phyloP scores from a whole-genome alignment of 2,797 vertebrate genomes.

The Dendrocincla tyrannina region DNA sequence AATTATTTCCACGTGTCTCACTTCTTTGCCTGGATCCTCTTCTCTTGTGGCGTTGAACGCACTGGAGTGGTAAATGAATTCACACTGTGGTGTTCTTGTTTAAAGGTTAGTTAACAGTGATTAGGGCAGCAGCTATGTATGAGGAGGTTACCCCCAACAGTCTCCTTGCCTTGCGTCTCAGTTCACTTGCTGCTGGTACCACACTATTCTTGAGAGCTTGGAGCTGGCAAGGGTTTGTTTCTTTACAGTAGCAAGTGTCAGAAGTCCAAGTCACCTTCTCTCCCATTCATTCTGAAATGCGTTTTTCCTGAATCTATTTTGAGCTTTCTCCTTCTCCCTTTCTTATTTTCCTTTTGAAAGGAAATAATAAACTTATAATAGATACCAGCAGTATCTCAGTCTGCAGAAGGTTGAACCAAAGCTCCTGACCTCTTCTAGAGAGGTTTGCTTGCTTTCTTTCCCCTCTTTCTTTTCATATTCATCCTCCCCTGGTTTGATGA shows the following conservation, averaged over 20 bases:
- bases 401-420: background rate
- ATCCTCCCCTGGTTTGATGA: background rate
- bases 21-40: background rate
- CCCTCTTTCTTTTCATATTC: background rate
- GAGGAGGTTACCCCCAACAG: background rate
- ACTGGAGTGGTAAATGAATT: background rate
- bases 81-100: background rate
- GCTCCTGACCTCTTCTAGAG: background rate
- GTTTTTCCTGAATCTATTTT: background rate
- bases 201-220: background rate
- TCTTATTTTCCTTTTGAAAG: background rate
- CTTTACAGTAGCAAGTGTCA: background rate
- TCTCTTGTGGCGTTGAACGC: background rate
- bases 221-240: background rate
- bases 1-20: background rate
- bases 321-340: background rate
- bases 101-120: background rate
- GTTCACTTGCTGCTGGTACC: background rate
- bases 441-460: rapidly evolving
- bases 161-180: background rate
- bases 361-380: background rate
- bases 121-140: background rate
- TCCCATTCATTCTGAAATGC: background rate
- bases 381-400: background rate
- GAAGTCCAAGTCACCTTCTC: background rate